Evolutionary conservation across 2,113 vertebrate species (phyloP), one percentile per base, ranked within the genome.

Genomic region (Anolis carolinensis): DNA sequence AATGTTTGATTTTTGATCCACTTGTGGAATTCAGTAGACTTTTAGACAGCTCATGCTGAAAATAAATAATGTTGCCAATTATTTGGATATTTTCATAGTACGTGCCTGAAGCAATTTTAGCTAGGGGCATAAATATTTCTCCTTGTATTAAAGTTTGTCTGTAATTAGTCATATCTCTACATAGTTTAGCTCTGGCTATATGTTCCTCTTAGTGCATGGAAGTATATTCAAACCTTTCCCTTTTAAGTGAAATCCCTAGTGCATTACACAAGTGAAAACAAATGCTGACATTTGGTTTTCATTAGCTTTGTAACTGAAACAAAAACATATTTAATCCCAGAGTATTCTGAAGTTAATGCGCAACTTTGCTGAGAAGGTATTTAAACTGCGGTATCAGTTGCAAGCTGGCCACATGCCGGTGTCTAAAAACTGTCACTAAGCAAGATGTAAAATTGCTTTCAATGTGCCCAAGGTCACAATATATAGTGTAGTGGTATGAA

Each of bases 321-420:
- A 95, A 96, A 96, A 97, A 96, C 95, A 95, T 91, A 95, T 96
- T 96, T 95, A 92, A 96, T 94, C 93, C 94, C 87, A 73, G 90
- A 93, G 92, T 95, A 96, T 95, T 96, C 95, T 96, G 95, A 96
- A 96, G 95, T 96, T 96, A 95, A 92, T 95, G 90, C 89, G 85
- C 88, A 94, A 90, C 91, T 96, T 96, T 94, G 74, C 89, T 94
- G 90, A 91, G 90, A 95, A 96, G 94, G 91, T 95, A 96, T 95
- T 95, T 96, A 92, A 96, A 82, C 88, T 86, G 74, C 80, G 81
- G 89, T 96, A 95, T 96, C 95, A 94, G 68, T 96, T 96, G 92
- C 95, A 95, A 91, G 83, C 92, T 92, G 95, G 95, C 92, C n/a
- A 25, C 1, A 71, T 87, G 94, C 95, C 94, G 96, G 87, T 68